Conservation (phyloP, 1,140 invertebrate genomes). For the Octopus sinensis region DNA sequence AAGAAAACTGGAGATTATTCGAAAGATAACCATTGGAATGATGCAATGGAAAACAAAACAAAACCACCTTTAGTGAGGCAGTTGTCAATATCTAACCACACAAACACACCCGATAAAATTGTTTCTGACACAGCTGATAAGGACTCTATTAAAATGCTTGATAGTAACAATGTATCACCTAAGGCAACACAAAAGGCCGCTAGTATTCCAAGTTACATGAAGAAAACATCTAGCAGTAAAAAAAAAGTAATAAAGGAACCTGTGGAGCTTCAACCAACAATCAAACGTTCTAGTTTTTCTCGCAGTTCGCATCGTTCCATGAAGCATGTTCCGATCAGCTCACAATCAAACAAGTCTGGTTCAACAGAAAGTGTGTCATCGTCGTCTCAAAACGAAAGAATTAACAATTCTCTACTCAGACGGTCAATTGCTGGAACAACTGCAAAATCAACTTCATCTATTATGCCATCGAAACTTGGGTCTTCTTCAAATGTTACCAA, state of each 20-base stretch:
- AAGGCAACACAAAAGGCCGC: background rate
- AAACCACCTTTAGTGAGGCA: slow-evolving; percentile 35
- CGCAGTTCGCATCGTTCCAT: slow-evolving; percentile 12
- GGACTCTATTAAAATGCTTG: background rate
- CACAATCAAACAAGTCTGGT: slow-evolving; percentile 24
- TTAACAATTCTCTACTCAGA: slow-evolving; percentile 17
- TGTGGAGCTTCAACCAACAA: background rate
- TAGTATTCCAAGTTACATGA: slow-evolving; percentile 15
- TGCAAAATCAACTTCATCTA: slow-evolving; percentile 19
- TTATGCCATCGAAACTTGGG: background rate
- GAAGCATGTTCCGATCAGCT: slow-evolving; percentile 19
- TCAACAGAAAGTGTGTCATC: slow-evolving; percentile 32
- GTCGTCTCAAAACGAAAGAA: slow-evolving; percentile 20
- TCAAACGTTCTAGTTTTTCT: background rate
- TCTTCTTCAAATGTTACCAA: slow-evolving; percentile 19
- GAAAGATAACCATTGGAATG: slow-evolving; percentile 43
- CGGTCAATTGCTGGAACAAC: slow-evolving; percentile 19
- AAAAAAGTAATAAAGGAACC: background rate
- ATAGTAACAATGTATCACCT: background rate
- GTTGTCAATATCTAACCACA: slow-evolving; percentile 29
- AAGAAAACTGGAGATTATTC: slow-evolving; percentile 42
- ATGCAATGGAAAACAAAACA: slow-evolving; percentile 33
- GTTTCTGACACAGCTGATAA: background rate
- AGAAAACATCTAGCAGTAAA: slow-evolving; percentile 11
- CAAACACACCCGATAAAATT: slow-evolving; percentile 21